phyloP scores from a whole-genome alignment of 2,797 vertebrate genomes.

The Acanthurus lineatus region DNA sequence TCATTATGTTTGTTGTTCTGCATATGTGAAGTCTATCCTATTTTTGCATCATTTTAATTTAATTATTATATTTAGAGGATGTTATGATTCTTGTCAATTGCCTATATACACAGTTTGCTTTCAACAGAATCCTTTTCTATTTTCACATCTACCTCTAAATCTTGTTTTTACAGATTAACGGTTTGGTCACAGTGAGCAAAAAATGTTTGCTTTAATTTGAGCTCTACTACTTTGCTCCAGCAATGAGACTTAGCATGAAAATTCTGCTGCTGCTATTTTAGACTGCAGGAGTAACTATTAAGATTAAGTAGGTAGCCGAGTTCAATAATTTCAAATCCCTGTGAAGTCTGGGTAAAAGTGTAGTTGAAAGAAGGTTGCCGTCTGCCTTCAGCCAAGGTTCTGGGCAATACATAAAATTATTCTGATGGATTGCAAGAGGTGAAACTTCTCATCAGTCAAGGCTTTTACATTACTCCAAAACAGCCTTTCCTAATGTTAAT shows the following conservation, averaged over 20 bases:
- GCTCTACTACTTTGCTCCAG: neutral
- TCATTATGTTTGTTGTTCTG: too few species aligned
- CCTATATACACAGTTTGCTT: neutral
- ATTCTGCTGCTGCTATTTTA: constrained; percentile 44
- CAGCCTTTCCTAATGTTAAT: constrained; percentile 53
- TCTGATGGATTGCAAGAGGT: constrained; percentile 31
- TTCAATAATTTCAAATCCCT: constrained; percentile 43
- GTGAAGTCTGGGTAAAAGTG: constrained; percentile 43
- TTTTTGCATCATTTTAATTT: neutral
- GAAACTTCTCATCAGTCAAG: constrained; percentile 36
- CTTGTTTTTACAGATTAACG: constrained; percentile 12
- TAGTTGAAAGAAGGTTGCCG: constrained; percentile 42
- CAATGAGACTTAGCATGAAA: constrained; percentile 32
- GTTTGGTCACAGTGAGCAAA: constrained; percentile 17
- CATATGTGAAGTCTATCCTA: neutral
- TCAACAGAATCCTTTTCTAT: neutral
- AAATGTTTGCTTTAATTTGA: constrained; percentile 21
- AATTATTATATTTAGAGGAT: neutral
- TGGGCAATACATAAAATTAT: constrained; percentile 53
- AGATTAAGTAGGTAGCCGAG: constrained; percentile 26
- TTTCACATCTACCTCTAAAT: neutral
- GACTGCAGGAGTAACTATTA: constrained; percentile 28
- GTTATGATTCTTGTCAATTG: neutral
- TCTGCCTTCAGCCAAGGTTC: constrained; percentile 51
- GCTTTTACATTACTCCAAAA: constrained; percentile 33